phyloP scores from a whole-genome alignment of 2,888 invertebrate species.

The Coleophora flavipennella region DNA sequence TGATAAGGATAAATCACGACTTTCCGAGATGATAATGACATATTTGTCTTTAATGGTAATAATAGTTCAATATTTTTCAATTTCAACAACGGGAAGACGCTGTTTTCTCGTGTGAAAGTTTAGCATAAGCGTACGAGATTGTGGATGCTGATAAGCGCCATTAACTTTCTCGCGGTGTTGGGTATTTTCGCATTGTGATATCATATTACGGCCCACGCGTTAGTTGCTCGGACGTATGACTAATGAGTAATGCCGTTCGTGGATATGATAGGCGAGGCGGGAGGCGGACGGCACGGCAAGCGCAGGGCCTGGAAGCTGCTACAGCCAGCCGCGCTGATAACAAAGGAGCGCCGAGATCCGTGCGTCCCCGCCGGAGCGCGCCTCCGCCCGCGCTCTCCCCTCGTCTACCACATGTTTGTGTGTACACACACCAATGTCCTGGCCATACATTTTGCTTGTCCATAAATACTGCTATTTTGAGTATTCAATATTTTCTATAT shows the following conservation, averaged over 20 bases:
- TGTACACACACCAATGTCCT: constrained; percentile 24
- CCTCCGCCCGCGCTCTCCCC: constrained; percentile 14
- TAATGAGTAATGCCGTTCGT: constrained; percentile 71
- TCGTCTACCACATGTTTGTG: constrained; percentile 21
- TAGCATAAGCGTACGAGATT: constrained; percentile 68
- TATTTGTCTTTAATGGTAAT: constrained; percentile 86
- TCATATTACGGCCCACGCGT: constrained; percentile 74
- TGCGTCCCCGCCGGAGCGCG: constrained; percentile 19
- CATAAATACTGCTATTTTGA: constrained; percentile 58
- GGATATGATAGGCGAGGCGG: constrained; percentile 65
- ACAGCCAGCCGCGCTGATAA: constrained; percentile 59
- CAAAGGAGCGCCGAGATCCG: constrained; percentile 55
- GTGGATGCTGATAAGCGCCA: constrained; percentile 75
- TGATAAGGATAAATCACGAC: constrained; percentile 79
- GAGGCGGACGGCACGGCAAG: constrained; percentile 37
- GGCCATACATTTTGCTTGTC: constrained; percentile 33
- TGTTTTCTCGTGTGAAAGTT: constrained; percentile 72
- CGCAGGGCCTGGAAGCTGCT: constrained; percentile 24
- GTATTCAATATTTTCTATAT: constrained; percentile 65
- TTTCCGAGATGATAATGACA: constrained; percentile 82
- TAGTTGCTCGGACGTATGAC: constrained; percentile 65
- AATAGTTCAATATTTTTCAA: constrained; percentile 36
- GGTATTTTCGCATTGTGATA: constrained; percentile 75
- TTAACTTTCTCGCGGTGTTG: constrained; percentile 75
- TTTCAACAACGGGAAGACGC: constrained; percentile 32